Base-by-base conservation (phyloP, 2,113 vertebrate genomes). In the Perccottus glenii region DNA sequence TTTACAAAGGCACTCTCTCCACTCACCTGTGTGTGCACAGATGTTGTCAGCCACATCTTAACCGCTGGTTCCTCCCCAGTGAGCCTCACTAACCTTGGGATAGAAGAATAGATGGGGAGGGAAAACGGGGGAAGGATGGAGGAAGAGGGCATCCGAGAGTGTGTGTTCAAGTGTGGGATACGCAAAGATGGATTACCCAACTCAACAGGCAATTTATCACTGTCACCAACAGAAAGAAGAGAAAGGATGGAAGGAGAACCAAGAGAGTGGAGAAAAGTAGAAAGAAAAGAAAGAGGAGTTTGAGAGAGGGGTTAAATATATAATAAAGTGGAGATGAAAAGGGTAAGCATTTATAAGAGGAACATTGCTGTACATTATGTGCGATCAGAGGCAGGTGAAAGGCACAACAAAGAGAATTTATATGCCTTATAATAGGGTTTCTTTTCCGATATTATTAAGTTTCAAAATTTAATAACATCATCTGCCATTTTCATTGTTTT, bases 101-200 rank as follows among this genome's bases (percentile, higher is more conserved):
- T 70, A 58, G 66, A 81, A 73, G 64, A 73, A 78, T 69, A 80
- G 57, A 27, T 27, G 19, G 51, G 14, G 38, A 57, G 60, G 65
- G 47, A 78, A 46, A 81, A 74, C 2, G 67, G 64, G 60, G 67
- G 70, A 38, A 64, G 59, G 60, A 15, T 50, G 48, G 64, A 75
- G 64, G 27, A 47, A 70, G 77, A 71, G 75, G 63, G 60, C 32
- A 52, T 51, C 2, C 40, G 50, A 77, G 70, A 83, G 51, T 78
- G 68, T 79, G 80, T 82, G 72, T 88, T 87, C 81, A 80, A 80
- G 78, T 84, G 85, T 82, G 79, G 82, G 81, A 85, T 85, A 77
- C 27, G 55, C 81, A 73, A 88, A 91, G 88, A 93, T 89, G 83
- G 85, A 93, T 92, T 87, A 80, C 88, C 79, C 67, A 69, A 67